These are phyloP conservation scores for Phyllopteryx taeniolatus DNA, from an alignment of 2,113 vertebrate species.

Conservation along the genomic window DNA sequence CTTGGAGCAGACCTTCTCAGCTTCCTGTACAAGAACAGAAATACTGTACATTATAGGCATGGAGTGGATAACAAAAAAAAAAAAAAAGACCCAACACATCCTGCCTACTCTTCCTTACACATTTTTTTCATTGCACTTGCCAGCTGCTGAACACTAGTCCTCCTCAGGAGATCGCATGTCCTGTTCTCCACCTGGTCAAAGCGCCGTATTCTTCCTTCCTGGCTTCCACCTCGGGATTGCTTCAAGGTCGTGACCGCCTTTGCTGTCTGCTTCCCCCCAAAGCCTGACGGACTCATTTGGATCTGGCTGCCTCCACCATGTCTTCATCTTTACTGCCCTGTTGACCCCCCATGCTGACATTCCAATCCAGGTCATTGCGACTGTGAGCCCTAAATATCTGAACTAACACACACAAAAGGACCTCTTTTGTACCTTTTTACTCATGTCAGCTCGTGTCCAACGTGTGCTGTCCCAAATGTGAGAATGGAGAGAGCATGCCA, in stretches of 20 bases:
- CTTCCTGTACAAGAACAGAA: conserved; percentile 7
- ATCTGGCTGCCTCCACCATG: conserved; percentile 31
- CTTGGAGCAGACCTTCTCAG: conserved; percentile 17
- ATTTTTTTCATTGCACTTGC: conserved; percentile 33
- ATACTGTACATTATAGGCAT: background rate
- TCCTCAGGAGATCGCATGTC: conserved; percentile 29
- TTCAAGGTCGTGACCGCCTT: conserved; percentile 45
- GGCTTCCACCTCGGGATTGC: conserved; percentile 11
- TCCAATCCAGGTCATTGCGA: conserved; percentile 45
- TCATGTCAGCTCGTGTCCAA: conserved; percentile 6
- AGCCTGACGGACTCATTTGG: conserved; percentile 45
- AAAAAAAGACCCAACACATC: background rate
- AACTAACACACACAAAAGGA: conserved; percentile 6
- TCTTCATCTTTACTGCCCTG: conserved; percentile 42
- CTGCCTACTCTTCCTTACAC: background rate
- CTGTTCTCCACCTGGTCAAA: conserved; percentile 11
- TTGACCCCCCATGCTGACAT: conserved; percentile 24
- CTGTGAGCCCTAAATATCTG: conserved; percentile 20
- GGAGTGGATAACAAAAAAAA: conserved; percentile 5
- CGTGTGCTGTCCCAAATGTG: conserved; percentile 8
- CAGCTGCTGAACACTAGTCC: conserved; percentile 25
- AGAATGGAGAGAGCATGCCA: background rate
- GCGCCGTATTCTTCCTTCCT: conserved; percentile 18
- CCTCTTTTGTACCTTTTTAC: conserved; percentile 24
- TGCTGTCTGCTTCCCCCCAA: conserved; percentile 32